Base-by-base conservation (phyloP, 1,140 invertebrate species). In the Bombus pyrosoma region DNA sequence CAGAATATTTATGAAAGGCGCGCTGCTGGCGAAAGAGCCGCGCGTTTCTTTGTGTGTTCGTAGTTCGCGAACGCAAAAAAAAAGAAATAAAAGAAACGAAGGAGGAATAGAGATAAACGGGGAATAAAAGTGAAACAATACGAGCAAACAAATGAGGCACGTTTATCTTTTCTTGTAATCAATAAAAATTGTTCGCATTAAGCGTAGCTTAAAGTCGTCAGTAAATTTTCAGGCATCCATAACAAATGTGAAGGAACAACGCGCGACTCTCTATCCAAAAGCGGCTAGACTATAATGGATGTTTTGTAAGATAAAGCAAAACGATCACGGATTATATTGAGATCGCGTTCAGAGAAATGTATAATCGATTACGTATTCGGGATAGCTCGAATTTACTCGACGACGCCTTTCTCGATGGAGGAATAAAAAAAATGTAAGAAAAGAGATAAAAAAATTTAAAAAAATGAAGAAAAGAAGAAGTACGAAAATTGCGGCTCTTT, bases 1-100 rank as follows among this genome's bases (percentile, higher is more conserved):
- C 94, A 95, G 94, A 95, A 93, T 95, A 95, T 95, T 95, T 95
- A 95, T 93, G 94, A 95, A 93, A 93, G 92, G 93, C 91, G 91
- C 92, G 92, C 93, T 91, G 92, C 93, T 94, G 93, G 93, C 83
- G 89, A 92, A 91, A 94, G 92, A 92, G 91, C 87, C 88, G 89
- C 85, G 83, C 57, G 83, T 64, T 82, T 68, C 59, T 75, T 53
- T 37, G 41, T 39, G 47, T 59, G 68, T 78, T 79, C 75, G 74
- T 84, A n/a, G 39, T 10, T 73, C 62, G 78, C 71, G 59, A 15
- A 25, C n/a, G 62, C 41, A 68, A 37, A 34, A 15, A 25, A 88
- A 64, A 9, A n/a, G 3, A 66, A 53, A 64, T 37, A 5, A n/a
- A 32, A 39, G 25, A 39, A 8, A 39, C 15, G 3, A n/a, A 4